Evolutionary conservation across 2,113 vertebrate genomes (phyloP), one percentile per base, ranked within the genome.

Genomic region (Oceanodroma tethys): DNA sequence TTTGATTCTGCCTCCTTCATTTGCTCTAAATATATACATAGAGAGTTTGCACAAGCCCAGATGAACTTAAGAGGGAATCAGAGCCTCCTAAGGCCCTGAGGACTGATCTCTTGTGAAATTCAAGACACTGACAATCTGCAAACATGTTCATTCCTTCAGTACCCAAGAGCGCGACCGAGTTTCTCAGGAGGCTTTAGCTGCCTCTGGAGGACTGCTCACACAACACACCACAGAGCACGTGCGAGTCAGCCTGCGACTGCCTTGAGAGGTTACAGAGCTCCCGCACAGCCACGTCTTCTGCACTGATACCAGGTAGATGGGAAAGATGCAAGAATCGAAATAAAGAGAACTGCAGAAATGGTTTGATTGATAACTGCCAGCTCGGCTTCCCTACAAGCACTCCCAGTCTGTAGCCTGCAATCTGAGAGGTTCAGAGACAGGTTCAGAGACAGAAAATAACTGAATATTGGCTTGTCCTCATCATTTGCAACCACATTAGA

Each of bases 41-140:
- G 43, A 50, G 43, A 82, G 74, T 26, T 25, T 36, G 76, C 91
- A 60, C 66, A 32, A 94, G 85, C 73, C 29, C 12, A 89, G 86
- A 83, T 67, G 56, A 48, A 94, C 82, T 58, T 36, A 88, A 91
- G 75, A 94, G 32, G 72, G 40, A 95, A 88, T 78, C 26, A 79
- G 93, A 96, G 93, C 79, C 71, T 90, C 68, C 59, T 42, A 71
- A 87, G 62, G 63, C 82, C 68, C 72, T 52, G 81, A 94, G 75
- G 82, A 88, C 71, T 52, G 67, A 89, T 78, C 23, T 45, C 84
- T 70, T 45, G n/a, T 67, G 72, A 93, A 83, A 96, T n/a, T 91
- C 71, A 93, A 93, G 87, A 55, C 84, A 48, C 53, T 79, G 76
- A 94, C 92, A 92, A 96, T 67, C 58, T 94, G 63, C 26, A 94